Evolutionary conservation across 2,113 vertebrate species (phyloP).

Genomic region (Smithornis capensis): DNA sequence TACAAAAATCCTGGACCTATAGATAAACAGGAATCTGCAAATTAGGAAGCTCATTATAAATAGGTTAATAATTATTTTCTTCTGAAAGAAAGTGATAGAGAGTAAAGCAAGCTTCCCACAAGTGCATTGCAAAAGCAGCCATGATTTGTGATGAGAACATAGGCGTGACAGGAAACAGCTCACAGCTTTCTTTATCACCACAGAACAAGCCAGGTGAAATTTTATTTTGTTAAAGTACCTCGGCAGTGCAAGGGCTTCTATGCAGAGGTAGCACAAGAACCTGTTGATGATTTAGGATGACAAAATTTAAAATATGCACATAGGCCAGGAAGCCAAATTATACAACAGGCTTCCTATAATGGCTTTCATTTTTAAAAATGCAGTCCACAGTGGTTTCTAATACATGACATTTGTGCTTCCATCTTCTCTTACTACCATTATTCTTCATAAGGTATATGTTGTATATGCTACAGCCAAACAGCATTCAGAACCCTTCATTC

Average conservation of each 20-base stretch:
- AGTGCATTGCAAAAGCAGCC: not conserved
- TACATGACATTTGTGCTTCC: not conserved
- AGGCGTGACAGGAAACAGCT: not conserved
- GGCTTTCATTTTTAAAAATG: not conserved
- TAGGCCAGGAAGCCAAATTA: not conserved
- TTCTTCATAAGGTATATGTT: not conserved
- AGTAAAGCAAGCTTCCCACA: not conserved
- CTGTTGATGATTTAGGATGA: not conserved
- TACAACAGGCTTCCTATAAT: not conserved
- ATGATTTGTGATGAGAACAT: not conserved
- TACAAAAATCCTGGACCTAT: not conserved
- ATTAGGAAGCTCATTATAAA: constrained; percentile 4
- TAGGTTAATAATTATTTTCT: not conserved
- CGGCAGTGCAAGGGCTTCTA: not conserved
- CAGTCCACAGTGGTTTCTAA: not conserved
- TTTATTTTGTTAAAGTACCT: not conserved
- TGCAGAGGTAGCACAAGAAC: not conserved
- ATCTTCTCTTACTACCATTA: not conserved
- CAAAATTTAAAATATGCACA: not conserved
- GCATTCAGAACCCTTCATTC: not conserved
- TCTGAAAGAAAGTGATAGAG: too few relatives aligned
- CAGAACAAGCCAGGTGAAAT: not conserved
- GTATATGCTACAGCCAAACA: not conserved
- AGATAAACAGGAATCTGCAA: not conserved
- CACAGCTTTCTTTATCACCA: not conserved